Evolutionary conservation across 1,140 invertebrate species (phyloP).

Genomic region (Macrocentrus cingulum): DNA sequence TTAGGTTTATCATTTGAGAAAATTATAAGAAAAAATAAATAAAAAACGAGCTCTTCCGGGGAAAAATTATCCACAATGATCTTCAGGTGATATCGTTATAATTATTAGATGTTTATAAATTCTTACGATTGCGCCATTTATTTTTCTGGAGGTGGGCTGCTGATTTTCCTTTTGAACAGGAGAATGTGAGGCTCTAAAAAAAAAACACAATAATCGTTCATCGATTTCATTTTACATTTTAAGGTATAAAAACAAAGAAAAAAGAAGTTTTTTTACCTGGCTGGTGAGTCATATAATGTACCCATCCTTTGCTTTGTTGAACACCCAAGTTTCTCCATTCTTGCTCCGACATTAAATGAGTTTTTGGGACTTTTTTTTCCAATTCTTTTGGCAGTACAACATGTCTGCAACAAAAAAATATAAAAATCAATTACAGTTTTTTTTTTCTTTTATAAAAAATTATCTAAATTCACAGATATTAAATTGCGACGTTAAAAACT

Average conservation of each 20-base stretch:
- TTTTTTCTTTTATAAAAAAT: not conserved
- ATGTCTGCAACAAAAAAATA: constrained; percentile 69
- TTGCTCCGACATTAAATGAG: constrained; percentile 85
- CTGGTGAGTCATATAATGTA: constrained; percentile 92
- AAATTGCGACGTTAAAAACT: too few species aligned
- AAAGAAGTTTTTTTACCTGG: constrained; percentile 66
- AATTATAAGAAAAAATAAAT: too few species aligned
- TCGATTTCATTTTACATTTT: too few species aligned
- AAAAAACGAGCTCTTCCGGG: constrained; percentile 7
- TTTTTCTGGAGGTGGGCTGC: constrained; percentile 6
- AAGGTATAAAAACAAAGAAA: not conserved
- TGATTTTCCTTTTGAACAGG: constrained; percentile 13
- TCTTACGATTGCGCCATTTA: not conserved
- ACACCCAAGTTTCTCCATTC: constrained; percentile 93
- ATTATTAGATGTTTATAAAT: not conserved
- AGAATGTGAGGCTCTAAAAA: constrained; percentile 13
- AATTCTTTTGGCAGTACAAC: constrained; percentile 90
- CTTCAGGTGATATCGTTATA: not conserved
- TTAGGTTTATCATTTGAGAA: too few species aligned
- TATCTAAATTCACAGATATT: not conserved
- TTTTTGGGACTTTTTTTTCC: constrained; percentile 86
- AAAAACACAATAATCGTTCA: not conserved
- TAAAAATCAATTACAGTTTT: not conserved
- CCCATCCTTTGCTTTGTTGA: constrained; percentile 91
- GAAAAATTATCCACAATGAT: not conserved